phyloP scores from a whole-genome alignment of 2,113 vertebrate genomes.

The Gymnobelideus leadbeateri region DNA sequence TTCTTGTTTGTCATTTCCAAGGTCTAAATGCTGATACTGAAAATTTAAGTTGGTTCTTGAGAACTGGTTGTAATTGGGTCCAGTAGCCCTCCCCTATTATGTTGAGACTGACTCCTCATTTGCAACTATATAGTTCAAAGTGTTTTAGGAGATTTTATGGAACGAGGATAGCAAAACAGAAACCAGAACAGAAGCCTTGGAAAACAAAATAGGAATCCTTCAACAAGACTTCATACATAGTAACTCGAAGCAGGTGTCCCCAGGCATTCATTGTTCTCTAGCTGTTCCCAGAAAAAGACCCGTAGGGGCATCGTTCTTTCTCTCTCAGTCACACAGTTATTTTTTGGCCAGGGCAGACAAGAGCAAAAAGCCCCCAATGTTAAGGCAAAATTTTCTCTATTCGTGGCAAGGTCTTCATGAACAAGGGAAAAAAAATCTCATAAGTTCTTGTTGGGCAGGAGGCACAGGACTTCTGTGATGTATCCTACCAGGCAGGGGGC shows the following conservation, averaged over 20 bases:
- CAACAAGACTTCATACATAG: background rate
- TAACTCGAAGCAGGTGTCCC: background rate
- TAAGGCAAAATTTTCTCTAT: background rate
- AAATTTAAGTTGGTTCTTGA: background rate
- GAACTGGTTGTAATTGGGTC: background rate
- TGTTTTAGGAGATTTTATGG: background rate
- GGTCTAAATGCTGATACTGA: background rate
- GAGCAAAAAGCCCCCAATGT: background rate
- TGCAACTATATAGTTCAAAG: background rate
- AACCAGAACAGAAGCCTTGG: background rate
- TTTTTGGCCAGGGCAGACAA: background rate
- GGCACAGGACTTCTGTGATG: background rate
- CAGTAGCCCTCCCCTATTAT: background rate
- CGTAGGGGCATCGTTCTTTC: background rate
- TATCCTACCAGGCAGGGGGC: background rate
- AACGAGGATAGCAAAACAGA: background rate
- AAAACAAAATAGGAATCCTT: background rate
- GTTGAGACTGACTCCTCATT: background rate
- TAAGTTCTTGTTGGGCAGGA: background rate
- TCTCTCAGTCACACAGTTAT: background rate
- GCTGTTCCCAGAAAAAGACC: background rate
- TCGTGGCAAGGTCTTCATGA: background rate
- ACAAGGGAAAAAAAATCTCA: background rate
- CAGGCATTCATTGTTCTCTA: background rate
- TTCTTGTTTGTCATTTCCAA: background rate